Base-by-base conservation (phyloP, 2,797 vertebrate species). In the Gouania willdenowi region DNA sequence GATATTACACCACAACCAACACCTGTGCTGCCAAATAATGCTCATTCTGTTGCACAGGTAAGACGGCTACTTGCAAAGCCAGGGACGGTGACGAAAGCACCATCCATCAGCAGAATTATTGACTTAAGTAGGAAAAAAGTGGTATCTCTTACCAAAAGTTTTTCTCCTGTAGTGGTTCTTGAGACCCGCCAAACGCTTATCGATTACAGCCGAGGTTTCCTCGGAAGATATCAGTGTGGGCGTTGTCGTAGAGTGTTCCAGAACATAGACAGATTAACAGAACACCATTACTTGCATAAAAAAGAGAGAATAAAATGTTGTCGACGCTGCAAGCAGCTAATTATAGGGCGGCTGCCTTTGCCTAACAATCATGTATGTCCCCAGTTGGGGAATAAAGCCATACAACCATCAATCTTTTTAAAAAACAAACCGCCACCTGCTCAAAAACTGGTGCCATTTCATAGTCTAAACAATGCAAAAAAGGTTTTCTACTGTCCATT, bases 271-370 rank as follows among this genome's bases (percentile, higher is more conserved):
- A 77, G 27, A 40, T 62, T 90, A 39, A 87, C 87, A 10, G 82
- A 88, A 54, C 89, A 91, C 66, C 88, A 91, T 62, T 82, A 84
- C 46, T 53, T 87, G 51, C 89, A 91, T 66, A 87, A 82, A 60
- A 89, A 88, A 59, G 88, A 90, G 41, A 78, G 82, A 25, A 86
- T 90, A 22, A 85, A 87, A 65, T 89, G 87, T 58, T 91, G 89
- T 29, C 78, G 78, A 10, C 68, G 66, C 22, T 91, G 89, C 41
- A 84, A 85, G 43, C 76, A 88, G 30, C 76, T 89, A 8, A 81
- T 90, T 2, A 84, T 90, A 14, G 86, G 80, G 4, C 74, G 79
- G 11, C 26, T 79, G 19, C 81, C 83, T 14, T 69, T 85, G 43
- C 68, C 79, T 13, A 79, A 85, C 34, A 84, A 75, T 65, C 89